Conservation (phyloP, 1,140 invertebrate species). For the Drosophila parvula region DNA sequence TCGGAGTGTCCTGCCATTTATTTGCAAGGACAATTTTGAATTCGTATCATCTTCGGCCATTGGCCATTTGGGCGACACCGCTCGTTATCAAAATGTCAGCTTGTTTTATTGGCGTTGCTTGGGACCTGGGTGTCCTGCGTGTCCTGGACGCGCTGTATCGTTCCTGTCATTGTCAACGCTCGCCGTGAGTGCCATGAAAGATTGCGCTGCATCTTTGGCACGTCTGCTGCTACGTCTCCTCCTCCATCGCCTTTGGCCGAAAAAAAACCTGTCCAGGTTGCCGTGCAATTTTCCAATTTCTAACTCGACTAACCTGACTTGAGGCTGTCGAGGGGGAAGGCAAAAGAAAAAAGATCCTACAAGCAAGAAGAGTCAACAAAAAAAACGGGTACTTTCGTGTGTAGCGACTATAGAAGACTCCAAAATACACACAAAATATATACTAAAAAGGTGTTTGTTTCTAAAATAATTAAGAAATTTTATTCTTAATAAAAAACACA, state of each 20-base stretch:
- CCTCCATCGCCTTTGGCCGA: neutral
- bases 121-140: neutral
- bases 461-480: too few relatives aligned
- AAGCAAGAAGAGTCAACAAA: neutral
- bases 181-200: constrained; percentile 60
- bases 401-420: neutral
- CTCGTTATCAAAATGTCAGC: constrained; percentile 69
- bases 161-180: constrained; percentile 60
- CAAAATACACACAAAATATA: too few relatives aligned
- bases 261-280: constrained; percentile 41
- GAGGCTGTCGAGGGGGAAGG: constrained; percentile 35
- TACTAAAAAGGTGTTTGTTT: too few relatives aligned
- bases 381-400: neutral
- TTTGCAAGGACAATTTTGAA: constrained; percentile 3
- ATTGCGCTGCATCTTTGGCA: constrained; percentile 62
- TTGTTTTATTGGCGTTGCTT: constrained; percentile 32
- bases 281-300: constrained; percentile 77
- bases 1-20: neutral
- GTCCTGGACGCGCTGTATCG: constrained; percentile 10
- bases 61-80: constrained; percentile 53
- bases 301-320: constrained; percentile 61
- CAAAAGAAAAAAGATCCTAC: constrained; percentile 23
- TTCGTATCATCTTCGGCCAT: constrained; percentile 30
- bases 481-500: too few relatives aligned
- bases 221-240: constrained; percentile 28